phyloP scores from a whole-genome alignment of 2,797 vertebrate species.

The Agapornis canus region DNA sequence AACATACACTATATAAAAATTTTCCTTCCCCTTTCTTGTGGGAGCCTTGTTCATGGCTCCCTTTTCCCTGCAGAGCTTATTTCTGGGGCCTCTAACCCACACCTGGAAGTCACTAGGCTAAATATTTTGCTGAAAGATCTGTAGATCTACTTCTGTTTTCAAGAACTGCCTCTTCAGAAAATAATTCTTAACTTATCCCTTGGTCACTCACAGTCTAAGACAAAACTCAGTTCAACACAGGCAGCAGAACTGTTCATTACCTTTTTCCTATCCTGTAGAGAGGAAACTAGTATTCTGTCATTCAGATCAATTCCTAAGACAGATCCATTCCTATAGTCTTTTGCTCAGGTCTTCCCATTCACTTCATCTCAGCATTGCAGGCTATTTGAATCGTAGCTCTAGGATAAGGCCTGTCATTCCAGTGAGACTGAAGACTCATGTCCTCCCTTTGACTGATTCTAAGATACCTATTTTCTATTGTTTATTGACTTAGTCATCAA shows the following conservation, averaged over 20 bases:
- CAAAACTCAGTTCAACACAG: background rate
- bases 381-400: background rate
- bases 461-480: background rate
- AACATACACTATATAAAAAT: background rate
- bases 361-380: background rate
- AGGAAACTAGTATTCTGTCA: background rate
- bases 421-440: background rate
- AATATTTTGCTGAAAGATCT: background rate
- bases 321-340: background rate
- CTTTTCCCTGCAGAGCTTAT: background rate
- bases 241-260: background rate
- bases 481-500: background rate
- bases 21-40: background rate
- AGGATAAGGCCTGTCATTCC: background rate
- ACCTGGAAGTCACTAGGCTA: background rate
- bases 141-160: background rate
- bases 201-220: background rate
- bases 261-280: background rate
- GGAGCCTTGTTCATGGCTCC: background rate
- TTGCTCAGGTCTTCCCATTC: background rate
- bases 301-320: background rate
- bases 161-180: background rate
- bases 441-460: background rate
- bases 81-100: background rate
- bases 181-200: background rate